Base-by-base conservation (phyloP, 2,113 vertebrate genomes). In the Cheilinus undulatus region DNA sequence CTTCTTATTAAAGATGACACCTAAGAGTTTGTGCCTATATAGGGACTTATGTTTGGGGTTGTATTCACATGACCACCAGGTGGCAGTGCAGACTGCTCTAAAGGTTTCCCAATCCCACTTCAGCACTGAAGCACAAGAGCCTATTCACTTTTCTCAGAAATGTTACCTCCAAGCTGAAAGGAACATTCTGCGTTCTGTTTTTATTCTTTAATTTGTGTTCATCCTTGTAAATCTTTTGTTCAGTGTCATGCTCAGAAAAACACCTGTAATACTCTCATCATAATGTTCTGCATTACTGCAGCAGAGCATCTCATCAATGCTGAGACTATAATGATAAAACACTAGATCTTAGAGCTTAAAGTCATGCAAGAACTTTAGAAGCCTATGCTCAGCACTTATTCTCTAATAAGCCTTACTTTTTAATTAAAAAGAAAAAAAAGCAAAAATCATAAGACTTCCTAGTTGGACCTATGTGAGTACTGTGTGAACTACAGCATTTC, bases 41-140 rank as follows among this genome's bases (percentile, higher is more conserved):
- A n/a, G n/a, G n/a, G n/a, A n/a, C n/a, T n/a, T n/a, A n/a, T n/a
- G n/a, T 10, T 49, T 10, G 26, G 11, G 28, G 3, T 17, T 24
- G 1, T 50, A 12, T 42, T 3, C 1, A 0, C 1, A 1, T 66
- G 42, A 40, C 79, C 90, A 90, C 61, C 59, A 89, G 90, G 74
- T 71, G 92, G 87, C 74, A 76, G 52, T 80, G 66, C 52, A 86
- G 65, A 45, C 82, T 61, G 48, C 14, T 23, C 5, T 43, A 30
- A 22, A 36, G 22, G 49, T 20, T 52, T 12, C 7, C 24, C 4
- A 28, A 2, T 7, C 7, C 5, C 1, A 15, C 63, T 53, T 20
- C 34, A 51, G 19, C 24, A n/a, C 17, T 26, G 28, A 2, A 5
- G 38, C 0, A 40, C 23, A 45, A 2, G 43, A 19, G 9, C 13